Percentiles rank a stretch among this genome's conserved stretches.
These are phyloP conservation scores for Erynnis tages DNA, from an alignment of 2,888 invertebrate genomes.

Conservation along the genomic window DNA sequence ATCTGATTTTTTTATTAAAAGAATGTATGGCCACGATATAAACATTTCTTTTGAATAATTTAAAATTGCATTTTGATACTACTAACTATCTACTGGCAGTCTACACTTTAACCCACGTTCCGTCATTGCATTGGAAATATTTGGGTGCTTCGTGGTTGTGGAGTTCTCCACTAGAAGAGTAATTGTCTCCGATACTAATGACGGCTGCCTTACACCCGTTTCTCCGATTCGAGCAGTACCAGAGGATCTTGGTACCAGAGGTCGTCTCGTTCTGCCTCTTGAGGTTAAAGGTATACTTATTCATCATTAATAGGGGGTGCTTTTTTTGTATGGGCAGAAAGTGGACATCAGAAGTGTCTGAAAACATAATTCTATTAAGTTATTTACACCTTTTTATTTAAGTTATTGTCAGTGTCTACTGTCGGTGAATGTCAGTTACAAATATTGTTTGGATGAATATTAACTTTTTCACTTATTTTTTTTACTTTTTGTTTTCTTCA, in stretches of 20 bases:
- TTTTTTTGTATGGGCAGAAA: constrained; percentile 30
- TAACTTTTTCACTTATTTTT: too few relatives aligned
- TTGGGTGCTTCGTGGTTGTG: constrained; percentile 46
- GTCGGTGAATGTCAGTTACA: too few relatives aligned
- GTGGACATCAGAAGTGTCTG: neutral
- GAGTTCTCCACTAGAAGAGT: constrained; percentile 6
- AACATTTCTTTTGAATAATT: too few relatives aligned
- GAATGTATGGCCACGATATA: too few relatives aligned
- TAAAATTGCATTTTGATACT: too few relatives aligned
- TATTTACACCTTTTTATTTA: too few relatives aligned
- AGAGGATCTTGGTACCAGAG: constrained; percentile 30
- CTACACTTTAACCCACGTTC: constrained; percentile 35
- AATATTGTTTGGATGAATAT: too few relatives aligned
- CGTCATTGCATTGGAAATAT: constrained; percentile 31
- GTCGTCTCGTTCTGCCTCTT: constrained; percentile 10
- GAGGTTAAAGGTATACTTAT: constrained; percentile 33
- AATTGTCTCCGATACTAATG: constrained; percentile 24
- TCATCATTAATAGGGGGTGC: constrained; percentile 33
- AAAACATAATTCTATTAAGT: neutral
- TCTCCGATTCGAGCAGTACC: constrained; percentile 35
- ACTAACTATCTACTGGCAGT: too few relatives aligned
- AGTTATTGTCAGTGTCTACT: too few relatives aligned
- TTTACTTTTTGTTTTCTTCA: too few relatives aligned
- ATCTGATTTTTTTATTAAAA: too few relatives aligned
- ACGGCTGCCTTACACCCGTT: constrained; percentile 32